Conservation (phyloP, 1,140 invertebrate species). For the Platorchestia sp. region DNA sequence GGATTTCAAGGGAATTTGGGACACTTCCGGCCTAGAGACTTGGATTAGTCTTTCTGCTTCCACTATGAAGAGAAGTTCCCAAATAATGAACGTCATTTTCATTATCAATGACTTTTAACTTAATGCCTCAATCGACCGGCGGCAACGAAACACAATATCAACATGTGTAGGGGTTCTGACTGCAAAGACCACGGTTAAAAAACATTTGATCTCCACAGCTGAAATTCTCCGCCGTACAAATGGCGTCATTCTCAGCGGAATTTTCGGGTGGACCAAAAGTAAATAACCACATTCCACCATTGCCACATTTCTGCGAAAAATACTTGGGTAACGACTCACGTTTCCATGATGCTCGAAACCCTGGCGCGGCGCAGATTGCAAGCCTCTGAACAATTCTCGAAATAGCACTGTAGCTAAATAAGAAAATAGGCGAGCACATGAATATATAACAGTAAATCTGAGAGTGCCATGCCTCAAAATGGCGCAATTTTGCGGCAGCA, state of each 20-base stretch:
- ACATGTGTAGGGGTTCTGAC: neutral
- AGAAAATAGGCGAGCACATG: neutral
- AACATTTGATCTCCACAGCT: neutral
- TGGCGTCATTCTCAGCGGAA: neutral
- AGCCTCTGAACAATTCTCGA: neutral
- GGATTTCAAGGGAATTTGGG: neutral
- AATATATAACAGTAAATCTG: neutral
- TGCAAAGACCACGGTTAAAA: neutral
- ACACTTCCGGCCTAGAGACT: neutral
- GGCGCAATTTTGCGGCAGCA: neutral
- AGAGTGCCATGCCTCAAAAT: conserved; percentile 30
- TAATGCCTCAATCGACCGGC: neutral
- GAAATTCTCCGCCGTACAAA: neutral
- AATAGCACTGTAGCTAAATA: neutral
- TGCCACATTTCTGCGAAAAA: neutral
- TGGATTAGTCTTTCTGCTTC: neutral
- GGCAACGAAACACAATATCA: neutral
- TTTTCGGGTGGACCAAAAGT: neutral
- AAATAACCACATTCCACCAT: neutral
- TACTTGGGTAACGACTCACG: neutral
- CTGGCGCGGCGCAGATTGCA: neutral
- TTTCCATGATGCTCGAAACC: neutral
- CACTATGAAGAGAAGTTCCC: neutral
- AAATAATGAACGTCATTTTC: neutral
- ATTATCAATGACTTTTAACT: neutral